Evolutionary conservation across 1,140 invertebrate genomes (phyloP).

Genomic region (Hylyphantes graminicola): DNA sequence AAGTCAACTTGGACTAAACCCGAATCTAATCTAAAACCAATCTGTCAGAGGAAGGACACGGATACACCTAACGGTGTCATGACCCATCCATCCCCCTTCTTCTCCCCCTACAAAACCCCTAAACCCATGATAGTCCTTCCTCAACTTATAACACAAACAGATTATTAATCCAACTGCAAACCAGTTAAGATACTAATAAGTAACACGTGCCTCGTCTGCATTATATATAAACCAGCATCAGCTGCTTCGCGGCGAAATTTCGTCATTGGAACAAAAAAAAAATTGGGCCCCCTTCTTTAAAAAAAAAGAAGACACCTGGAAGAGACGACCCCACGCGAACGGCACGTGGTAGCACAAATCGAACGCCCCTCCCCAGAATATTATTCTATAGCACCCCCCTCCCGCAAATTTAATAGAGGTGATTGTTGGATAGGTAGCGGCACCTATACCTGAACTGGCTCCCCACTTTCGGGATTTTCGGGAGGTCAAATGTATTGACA

Average conservation of each 20-base stretch:
- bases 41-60: no score
- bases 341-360: conserved; percentile 25
- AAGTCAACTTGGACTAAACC: no score
- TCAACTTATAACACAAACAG: no score
- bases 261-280: conserved; percentile 22
- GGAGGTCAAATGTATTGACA: conserved; percentile 32
- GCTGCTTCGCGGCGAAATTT: conserved; percentile 10
- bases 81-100: no score
- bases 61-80: no score
- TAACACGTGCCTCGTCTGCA: conserved; percentile 14
- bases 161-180: no score
- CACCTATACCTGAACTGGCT: background rate
- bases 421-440: background rate
- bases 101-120: no score
- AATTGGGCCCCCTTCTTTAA: conserved; percentile 1
- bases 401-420: conserved; percentile 30
- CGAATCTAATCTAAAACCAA: no score
- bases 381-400: background rate
- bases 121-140: no score
- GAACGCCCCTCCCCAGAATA: background rate
- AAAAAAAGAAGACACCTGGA: conserved; percentile 46
- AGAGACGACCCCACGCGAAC: conserved; percentile 33
- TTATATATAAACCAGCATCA: conserved; percentile 4
- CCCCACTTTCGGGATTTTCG: background rate
- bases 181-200: conserved; percentile 15